These are phyloP conservation scores for Polyodon spathula DNA, from an alignment of 2,113 vertebrate genomes.

Conservation along the genomic window DNA sequence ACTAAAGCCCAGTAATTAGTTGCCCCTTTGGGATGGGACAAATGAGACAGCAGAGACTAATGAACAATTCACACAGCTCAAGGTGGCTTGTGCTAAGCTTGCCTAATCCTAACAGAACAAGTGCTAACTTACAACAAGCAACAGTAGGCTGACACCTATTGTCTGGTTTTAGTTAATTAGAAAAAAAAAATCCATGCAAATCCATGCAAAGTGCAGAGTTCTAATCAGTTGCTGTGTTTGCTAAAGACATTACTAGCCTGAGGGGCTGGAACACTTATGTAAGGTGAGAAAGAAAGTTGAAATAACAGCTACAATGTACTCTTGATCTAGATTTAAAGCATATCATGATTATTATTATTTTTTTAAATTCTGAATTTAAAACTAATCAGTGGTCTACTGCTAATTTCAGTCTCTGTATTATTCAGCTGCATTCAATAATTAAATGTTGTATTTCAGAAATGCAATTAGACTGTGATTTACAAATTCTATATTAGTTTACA, in stretches of 20 bases:
- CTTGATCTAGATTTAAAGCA: too few species aligned
- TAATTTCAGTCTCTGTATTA: too few species aligned
- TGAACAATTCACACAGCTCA: conserved; percentile 52
- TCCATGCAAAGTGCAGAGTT: neutral
- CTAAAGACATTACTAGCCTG: too few species aligned
- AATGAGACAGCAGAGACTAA: conserved; percentile 53
- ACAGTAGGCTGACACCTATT: conserved; percentile 34
- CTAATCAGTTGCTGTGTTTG: neutral
- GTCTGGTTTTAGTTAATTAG: conserved; percentile 12
- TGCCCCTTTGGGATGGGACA: conserved; percentile 54
- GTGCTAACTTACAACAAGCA: conserved; percentile 26
- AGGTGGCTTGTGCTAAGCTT: conserved; percentile 52
- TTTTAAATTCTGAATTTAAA: neutral
- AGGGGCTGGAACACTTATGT: too few species aligned
- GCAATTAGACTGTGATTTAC: too few species aligned
- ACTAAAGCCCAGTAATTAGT: conserved; percentile 70
- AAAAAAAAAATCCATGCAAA: conserved; percentile 4
- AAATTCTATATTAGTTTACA: too few species aligned
- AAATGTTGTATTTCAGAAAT: too few species aligned
- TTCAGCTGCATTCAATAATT: too few species aligned
- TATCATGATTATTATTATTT: too few species aligned
- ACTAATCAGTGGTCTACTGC: neutral
- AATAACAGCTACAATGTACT: too few species aligned
- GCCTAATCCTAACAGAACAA: conserved; percentile 42
- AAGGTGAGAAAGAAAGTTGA: too few species aligned